Evolutionary conservation across 2,113 vertebrate genomes (phyloP), one percentile per base, ranked within the genome.

Genomic region (Pithys albifrons): DNA sequence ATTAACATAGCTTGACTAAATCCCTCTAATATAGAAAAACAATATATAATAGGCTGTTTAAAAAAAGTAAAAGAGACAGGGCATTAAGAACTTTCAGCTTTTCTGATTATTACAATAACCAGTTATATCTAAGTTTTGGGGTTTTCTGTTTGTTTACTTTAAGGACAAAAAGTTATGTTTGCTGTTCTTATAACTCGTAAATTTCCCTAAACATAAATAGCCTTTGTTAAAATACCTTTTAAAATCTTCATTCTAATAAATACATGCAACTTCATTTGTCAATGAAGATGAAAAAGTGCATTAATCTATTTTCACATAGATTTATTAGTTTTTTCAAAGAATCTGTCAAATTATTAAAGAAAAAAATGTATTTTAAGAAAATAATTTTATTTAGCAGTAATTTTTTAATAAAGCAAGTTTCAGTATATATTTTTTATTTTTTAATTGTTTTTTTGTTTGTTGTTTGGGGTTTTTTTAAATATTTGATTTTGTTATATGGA

Each of bases 21-120:
- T 1, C 8, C 1, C 7, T 27, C 48, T 57, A 45, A 14, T 12
- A 37, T 0, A 33, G 18, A 84, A 87, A 76, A 35, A 71, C 29
- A 69, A 57, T 0, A 0, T 12, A 33, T 3, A 9, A 51, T 27
- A 27, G 12, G 1, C 7, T 77, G 6, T 24, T 37, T 77, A 71
- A 10, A 58, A 35, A 23, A 58, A 33, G n/a, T n/a, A 49, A 4
- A 70, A 54, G 55, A 46, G 19, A 49, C 10, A 58, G 5, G 5
- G 3, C 24, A 62, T 61, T 66, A 81, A 77, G 57, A 87, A 61
- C 15, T 70, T 81, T 7, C 29, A 57, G 33, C 10, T 81, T 77
- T 75, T 49, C 28, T 71, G 13, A 5, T 54, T 81, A 31, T 73
- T 84, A 52, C 7, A 69, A 5, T 46, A 83, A 72, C 20, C 51